Percentiles rank a stretch among this genome's conserved stretches.
Evolutionary conservation across 2,888 invertebrate species (phyloP).

Genomic region (Lissonota sp.): DNA sequence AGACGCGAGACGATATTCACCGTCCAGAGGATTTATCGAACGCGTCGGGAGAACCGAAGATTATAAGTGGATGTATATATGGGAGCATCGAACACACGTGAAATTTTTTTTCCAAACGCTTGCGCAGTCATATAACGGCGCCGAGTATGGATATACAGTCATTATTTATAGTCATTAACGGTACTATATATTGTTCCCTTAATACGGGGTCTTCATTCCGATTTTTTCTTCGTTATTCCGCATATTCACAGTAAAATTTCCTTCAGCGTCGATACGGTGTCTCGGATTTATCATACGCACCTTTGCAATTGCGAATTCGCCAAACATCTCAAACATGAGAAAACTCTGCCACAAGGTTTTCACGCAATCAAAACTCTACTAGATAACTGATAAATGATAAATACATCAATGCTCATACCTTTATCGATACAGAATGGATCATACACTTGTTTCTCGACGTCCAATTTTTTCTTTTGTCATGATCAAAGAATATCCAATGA

Average conservation of each 20-base stretch:
- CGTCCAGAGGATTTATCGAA: slow-evolving; percentile 57
- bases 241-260: not conserved
- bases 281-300: slow-evolving; percentile 20
- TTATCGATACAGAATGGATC: too few relatives aligned
- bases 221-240: not conserved
- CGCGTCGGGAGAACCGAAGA: slow-evolving; percentile 10
- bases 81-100: not conserved
- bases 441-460: not conserved
- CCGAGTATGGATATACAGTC: not conserved
- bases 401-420: too few relatives aligned
- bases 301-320: slow-evolving; percentile 42
- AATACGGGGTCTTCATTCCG: slow-evolving; percentile 6
- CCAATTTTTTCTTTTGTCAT: slow-evolving; percentile 8
- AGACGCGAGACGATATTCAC: slow-evolving; percentile 12
- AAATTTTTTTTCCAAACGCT: too few relatives aligned
- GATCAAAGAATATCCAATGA: not conserved
- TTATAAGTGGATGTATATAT: slow-evolving; percentile 29
- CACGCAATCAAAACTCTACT: too few relatives aligned
- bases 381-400: too few relatives aligned
- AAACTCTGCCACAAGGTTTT: too few relatives aligned
- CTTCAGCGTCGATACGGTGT: slow-evolving; percentile 3
- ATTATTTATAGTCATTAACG: not conserved
- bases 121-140: too few relatives aligned
- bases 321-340: too few relatives aligned
- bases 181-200: slow-evolving; percentile 15